These are phyloP conservation scores for Daphoenositta chrysoptera DNA, from an alignment of 2,113 vertebrate species.

Conservation along the genomic window DNA sequence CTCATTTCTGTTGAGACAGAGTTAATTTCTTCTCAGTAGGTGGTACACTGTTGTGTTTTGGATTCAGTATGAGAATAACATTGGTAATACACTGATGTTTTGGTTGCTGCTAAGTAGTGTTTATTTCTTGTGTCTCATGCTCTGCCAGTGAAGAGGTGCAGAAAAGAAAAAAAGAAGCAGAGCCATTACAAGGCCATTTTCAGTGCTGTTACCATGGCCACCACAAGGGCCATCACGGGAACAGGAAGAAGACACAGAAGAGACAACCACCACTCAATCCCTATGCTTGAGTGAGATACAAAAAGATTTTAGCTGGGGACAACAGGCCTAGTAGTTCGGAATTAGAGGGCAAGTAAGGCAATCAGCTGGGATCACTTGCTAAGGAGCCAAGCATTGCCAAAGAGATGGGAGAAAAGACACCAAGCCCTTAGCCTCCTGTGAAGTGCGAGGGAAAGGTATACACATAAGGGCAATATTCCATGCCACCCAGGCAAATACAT, in stretches of 20 bases:
- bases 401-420: not conserved
- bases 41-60: not conserved
- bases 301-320: not conserved
- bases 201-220: not conserved
- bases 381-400: not conserved
- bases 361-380: not conserved
- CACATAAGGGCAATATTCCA: not conserved
- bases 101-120: not conserved
- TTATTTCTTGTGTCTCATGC: not conserved
- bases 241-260: not conserved
- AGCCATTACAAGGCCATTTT: not conserved
- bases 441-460: not conserved
- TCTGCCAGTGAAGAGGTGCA: not conserved
- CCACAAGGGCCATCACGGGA: not conserved
- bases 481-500: not conserved
- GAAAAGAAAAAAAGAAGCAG: not conserved
- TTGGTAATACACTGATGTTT: not conserved
- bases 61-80: not conserved
- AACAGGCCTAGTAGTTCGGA: not conserved
- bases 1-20: not conserved
- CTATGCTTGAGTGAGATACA: not conserved
- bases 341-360: not conserved
- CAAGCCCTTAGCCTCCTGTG: not conserved
- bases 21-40: not conserved
- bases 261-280: not conserved